phyloP scores from a whole-genome alignment of 2,797 vertebrate genomes.

The Pipistrellus pipistrellus region DNA sequence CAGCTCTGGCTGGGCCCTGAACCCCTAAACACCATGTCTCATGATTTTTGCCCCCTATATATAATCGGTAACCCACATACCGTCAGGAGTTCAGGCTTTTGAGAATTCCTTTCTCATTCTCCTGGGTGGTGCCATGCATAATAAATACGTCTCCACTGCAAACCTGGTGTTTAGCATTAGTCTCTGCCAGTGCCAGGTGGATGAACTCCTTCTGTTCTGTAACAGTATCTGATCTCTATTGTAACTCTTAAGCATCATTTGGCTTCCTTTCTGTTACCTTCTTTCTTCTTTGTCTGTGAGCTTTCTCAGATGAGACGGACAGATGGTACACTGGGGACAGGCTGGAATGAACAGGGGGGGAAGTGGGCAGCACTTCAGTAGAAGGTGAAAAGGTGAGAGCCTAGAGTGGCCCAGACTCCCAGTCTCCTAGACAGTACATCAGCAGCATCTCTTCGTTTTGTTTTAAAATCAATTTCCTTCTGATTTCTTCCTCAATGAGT shows the following conservation, averaged over 20 bases:
- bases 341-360: constrained; percentile 75
- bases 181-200: not conserved
- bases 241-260: not conserved
- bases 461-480: constrained; percentile 78
- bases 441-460: constrained; percentile 73
- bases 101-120: not conserved
- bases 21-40: not conserved
- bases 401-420: constrained; percentile 62
- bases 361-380: constrained; percentile 66
- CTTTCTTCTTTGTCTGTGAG: constrained; percentile 49
- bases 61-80: not conserved
- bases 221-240: not conserved
- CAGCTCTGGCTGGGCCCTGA: not conserved
- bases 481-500: constrained; percentile 75
- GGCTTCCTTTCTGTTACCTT: constrained; percentile 22
- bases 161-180: not conserved
- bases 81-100: not conserved
- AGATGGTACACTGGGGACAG: constrained; percentile 64
- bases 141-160: not conserved
- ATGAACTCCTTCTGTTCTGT: not conserved
- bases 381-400: constrained; percentile 72
- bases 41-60: not conserved
- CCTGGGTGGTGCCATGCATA: not conserved
- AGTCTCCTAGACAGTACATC: constrained; percentile 64
- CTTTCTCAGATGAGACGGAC: constrained; percentile 56